Conservation (phyloP, 2,888 invertebrate species). For the Cistogaster globosa region DNA sequence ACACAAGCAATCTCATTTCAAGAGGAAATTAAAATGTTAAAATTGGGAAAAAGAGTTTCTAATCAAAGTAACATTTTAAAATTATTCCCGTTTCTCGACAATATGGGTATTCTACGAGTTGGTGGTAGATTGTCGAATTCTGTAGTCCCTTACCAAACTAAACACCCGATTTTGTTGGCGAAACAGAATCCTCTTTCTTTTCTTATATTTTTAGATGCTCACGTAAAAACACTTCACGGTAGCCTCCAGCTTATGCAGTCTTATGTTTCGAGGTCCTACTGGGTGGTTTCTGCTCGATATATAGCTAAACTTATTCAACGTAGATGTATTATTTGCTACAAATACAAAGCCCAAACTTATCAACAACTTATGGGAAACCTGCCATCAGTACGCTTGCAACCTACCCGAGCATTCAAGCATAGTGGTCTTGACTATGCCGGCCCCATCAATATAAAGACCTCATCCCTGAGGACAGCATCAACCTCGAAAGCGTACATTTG, state of each 20-base stretch:
- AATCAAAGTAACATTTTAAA: slow-evolving; percentile 20
- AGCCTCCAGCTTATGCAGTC: slow-evolving; percentile 12
- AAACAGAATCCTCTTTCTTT: slow-evolving; percentile 3
- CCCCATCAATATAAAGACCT: neutral
- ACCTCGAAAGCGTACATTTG: neutral
- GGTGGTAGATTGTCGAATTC: neutral
- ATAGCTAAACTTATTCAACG: slow-evolving; percentile 5
- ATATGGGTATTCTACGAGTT: slow-evolving; percentile 18
- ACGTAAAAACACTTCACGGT: slow-evolving; percentile 15
- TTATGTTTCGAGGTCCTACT: slow-evolving; percentile 6
- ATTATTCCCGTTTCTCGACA: slow-evolving; percentile 17
- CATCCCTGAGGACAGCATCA: neutral
- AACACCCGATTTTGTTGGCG: slow-evolving; percentile 7
- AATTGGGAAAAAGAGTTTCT: neutral
- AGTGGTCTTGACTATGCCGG: neutral
- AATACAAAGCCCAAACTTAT: neutral
- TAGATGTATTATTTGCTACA: neutral
- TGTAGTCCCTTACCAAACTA: neutral
- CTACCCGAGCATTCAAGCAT: neutral
- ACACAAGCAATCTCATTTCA: slow-evolving; percentile 19
- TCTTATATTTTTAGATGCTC: slow-evolving; percentile 18
- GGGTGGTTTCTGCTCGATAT: slow-evolving; percentile 5
- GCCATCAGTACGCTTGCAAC: neutral
- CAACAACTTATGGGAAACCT: slow-evolving; percentile 1
- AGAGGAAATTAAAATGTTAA: neutral